Evolutionary conservation across 64 coral and sea anemone species (phyloP), one percentile per base, ranked within the genome.

Genomic region (Montipora sp.): DNA sequence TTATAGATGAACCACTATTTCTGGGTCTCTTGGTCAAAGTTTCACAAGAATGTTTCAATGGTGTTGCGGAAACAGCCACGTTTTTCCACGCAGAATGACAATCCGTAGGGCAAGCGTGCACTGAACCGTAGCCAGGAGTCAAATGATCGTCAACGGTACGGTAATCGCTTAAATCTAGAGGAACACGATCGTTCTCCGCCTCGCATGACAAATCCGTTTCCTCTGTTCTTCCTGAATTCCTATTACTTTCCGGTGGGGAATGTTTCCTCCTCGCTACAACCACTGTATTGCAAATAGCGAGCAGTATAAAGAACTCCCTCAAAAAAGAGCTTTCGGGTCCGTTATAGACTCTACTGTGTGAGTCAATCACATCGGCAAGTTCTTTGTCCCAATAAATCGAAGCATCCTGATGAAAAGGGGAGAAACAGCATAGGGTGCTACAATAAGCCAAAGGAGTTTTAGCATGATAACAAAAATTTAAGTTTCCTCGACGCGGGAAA

Each of bases 281-380:
- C 16, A 99, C 98, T 19, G 98, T 99, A 82, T 99, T 99, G 77
- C 98, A 99, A 21, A 99, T 96, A 5, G 98, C 88, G 44, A 99
- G 81, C 58, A 96, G 86, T 50, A 96, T 92, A 24, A 99, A 99
- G 21, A 99, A 99, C 15, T 99, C 98, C 43, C 79, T 87, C 2
- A 99, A 45, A 18, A 88, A 94, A 10, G 98, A 96, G 3, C 89
- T 87, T 4, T 49, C 2, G 7, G 70, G 72, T 36, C 78, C 73
- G 19, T 75, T 66, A 43, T 75, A 59, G 16, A 15, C 46, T 44
- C 53, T 93, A 44, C 80, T 79, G 76, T 60, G 77, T 21, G 88
- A 68, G 51, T 48, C 61, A 22, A 98, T 77, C 45, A 57, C 83
- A 16, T 63, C 45, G 51, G 92, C 94, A 48, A 98, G 88, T 45